Evolutionary conservation across 1,140 invertebrate genomes (phyloP).

Genomic region (Trichoplusia ni): DNA sequence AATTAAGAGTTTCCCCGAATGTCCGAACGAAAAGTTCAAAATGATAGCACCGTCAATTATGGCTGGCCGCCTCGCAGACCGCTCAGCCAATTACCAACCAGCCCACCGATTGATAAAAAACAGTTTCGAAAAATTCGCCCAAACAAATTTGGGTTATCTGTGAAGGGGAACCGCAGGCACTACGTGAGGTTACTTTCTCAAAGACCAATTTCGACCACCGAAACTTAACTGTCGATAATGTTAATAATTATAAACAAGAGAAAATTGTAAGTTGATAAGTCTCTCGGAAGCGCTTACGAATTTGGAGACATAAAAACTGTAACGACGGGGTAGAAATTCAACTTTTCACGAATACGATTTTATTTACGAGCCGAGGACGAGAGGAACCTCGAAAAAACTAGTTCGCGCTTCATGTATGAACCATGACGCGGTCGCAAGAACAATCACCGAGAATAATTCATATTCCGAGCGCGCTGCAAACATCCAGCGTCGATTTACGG

Average conservation of each 20-base stretch:
- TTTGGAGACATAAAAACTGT: slow-evolving; percentile 41
- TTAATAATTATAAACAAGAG: slow-evolving; percentile 55
- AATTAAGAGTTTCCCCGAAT: slow-evolving; percentile 81
- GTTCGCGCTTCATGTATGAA: slow-evolving; percentile 80
- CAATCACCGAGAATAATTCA: slow-evolving; percentile 81
- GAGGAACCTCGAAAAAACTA: slow-evolving; percentile 69
- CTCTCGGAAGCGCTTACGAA: slow-evolving; percentile 21
- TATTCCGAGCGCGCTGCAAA: slow-evolving; percentile 80
- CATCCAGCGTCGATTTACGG: slow-evolving; percentile 71
- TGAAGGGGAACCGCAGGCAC: slow-evolving; percentile 52
- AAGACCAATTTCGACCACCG: slow-evolving; percentile 51
- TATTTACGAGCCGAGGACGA: slow-evolving; percentile 56
- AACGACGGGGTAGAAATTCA: slow-evolving; percentile 49
- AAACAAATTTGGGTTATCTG: slow-evolving; percentile 75
- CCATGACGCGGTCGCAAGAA: slow-evolving; percentile 76
- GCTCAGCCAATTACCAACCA: slow-evolving; percentile 72
- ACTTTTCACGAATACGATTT: slow-evolving; percentile 62
- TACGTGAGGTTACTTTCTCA: slow-evolving; percentile 49
- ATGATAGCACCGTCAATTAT: slow-evolving; percentile 77
- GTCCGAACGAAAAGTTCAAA: slow-evolving; percentile 70
- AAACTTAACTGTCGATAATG: slow-evolving; percentile 55
- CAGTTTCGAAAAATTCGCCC: slow-evolving; percentile 68
- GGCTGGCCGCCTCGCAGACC: slow-evolving; percentile 53
- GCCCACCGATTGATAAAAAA: slow-evolving; percentile 77
- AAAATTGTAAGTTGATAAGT: slow-evolving; percentile 46